Evolutionary conservation across 2,888 invertebrate species (phyloP).

Genomic region (Willowsia nigromaculata): DNA sequence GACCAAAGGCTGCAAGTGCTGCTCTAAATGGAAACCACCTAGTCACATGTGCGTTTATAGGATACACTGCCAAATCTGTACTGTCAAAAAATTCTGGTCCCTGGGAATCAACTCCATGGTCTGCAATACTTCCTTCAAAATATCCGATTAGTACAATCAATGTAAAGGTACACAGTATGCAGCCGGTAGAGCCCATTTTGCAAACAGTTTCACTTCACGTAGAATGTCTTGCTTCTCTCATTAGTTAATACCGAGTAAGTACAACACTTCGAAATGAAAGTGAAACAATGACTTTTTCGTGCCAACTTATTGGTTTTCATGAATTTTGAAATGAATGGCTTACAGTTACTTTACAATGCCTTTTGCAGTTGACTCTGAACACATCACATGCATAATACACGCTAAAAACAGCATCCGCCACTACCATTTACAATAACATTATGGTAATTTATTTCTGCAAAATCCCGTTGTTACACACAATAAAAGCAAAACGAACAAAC

Average conservation of each 20-base stretch:
- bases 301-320: background rate
- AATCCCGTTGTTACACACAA: constrained; percentile 51
- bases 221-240: background rate
- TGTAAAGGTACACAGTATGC: no score
- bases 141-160: background rate
- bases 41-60: constrained; percentile 53
- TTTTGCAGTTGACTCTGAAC: no score
- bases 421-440: background rate
- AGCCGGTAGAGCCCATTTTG: background rate
- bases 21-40: constrained; percentile 62
- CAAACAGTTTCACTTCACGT: background rate
- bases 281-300: background rate
- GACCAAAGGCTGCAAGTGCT: constrained; percentile 47
- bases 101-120: background rate
- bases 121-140: background rate
- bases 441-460: constrained; percentile 61
- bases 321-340: background rate
- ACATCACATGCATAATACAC: no score
- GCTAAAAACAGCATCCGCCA: no score
- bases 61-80: constrained; percentile 39
- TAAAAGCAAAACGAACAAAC: background rate
- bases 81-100: constrained; percentile 29
- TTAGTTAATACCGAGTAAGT: no score
- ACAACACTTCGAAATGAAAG: background rate
- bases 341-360: no score